Evolutionary conservation across 2,888 invertebrate genomes (phyloP).

Genomic region (Caenorhabditis sinica): DNA sequence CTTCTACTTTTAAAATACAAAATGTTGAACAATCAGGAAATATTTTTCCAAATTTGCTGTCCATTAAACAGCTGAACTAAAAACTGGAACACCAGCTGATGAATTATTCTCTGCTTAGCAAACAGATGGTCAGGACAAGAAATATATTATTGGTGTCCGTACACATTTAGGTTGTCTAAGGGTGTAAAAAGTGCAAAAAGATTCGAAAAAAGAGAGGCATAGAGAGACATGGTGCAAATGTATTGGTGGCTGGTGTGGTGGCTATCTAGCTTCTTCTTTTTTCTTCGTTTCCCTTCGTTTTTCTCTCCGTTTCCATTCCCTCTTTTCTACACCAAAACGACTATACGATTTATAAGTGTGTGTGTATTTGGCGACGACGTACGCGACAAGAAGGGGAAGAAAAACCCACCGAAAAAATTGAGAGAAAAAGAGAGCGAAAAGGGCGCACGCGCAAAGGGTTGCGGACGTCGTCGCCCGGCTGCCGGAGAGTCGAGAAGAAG

Average conservation of each 20-base stretch:
- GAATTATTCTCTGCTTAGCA: not conserved
- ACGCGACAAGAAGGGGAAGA: constrained; percentile 14
- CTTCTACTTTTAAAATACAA: too few relatives aligned
- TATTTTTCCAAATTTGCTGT: too few relatives aligned
- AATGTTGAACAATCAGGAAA: too few relatives aligned
- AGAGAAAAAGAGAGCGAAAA: constrained; percentile 24
- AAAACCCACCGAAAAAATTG: constrained; percentile 16
- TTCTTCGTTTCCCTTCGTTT: constrained; percentile 29
- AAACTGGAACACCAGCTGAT: not conserved
- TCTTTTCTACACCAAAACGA: constrained; percentile 49
- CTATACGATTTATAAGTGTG: constrained; percentile 68
- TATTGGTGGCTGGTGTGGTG: constrained; percentile 35
- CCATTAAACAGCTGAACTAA: not conserved
- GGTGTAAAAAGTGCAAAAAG: constrained; percentile 40
- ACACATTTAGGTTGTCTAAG: not conserved
- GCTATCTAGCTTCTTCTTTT: constrained; percentile 31
- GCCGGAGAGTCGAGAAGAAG: constrained; percentile 13
- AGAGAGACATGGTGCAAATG: constrained; percentile 20
- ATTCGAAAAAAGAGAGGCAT: constrained; percentile 4
- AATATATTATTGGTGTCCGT: not conserved
- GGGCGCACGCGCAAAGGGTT: constrained; percentile 51
- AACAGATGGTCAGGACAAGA: not conserved
- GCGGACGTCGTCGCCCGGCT: constrained; percentile 47
- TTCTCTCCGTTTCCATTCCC: constrained; percentile 21
- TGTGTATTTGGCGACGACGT: constrained; percentile 52